Conservation (phyloP, 2,888 invertebrate species). For the Urechis unicinctus region DNA sequence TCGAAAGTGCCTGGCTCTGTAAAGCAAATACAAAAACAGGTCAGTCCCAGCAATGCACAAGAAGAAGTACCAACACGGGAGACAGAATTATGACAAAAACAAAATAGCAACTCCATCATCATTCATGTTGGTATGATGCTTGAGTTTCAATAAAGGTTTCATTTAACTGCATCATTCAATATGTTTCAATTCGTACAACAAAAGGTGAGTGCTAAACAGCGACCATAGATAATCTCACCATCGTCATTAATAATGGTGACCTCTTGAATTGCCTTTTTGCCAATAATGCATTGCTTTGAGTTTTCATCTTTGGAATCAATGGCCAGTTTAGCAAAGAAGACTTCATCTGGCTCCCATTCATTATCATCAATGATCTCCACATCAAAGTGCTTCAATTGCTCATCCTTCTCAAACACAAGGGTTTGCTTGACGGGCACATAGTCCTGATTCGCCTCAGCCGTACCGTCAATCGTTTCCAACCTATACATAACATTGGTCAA, state of each 20-base stretch:
- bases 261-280: constrained; percentile 55
- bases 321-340: constrained; percentile 55
- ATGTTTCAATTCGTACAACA: neutral
- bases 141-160: neutral
- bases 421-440: constrained; percentile 55
- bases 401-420: constrained; percentile 54
- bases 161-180: neutral
- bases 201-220: neutral
- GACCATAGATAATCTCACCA: too few relatives aligned
- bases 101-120: neutral
- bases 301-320: constrained; percentile 15
- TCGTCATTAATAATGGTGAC: constrained; percentile 60
- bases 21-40: constrained; percentile 9
- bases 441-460: constrained; percentile 56
- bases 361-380: constrained; percentile 57
- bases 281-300: constrained; percentile 11
- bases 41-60: neutral
- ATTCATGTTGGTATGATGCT: neutral
- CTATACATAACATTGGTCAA: constrained; percentile 4
- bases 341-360: constrained; percentile 61
- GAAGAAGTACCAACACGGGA: too few relatives aligned
- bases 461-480: constrained; percentile 56
- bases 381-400: constrained; percentile 52
- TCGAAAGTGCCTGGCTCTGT: constrained; percentile 57
- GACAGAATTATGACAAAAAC: neutral